A percentile compares a stretch with the other conserved stretches of the same genome.
phyloP scores from a whole-genome alignment of 2,888 invertebrate genomes.

The Oligia strigilis region DNA sequence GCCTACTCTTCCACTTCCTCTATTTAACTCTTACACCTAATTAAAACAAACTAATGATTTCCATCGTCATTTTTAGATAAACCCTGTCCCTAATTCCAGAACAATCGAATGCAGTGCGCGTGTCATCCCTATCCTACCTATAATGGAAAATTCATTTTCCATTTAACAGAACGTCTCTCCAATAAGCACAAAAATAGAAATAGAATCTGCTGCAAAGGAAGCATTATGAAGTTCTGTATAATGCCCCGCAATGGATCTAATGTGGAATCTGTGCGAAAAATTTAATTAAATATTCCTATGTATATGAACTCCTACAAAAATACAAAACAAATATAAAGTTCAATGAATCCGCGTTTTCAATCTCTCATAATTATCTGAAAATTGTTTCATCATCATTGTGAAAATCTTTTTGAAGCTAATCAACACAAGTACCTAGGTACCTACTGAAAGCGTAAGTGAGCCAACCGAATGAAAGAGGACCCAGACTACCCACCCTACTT shows the following conservation, averaged over 20 bases:
- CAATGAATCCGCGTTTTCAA: background rate
- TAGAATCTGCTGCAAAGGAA: background rate
- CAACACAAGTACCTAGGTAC: background rate
- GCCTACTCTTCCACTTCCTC: background rate
- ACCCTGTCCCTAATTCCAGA: background rate
- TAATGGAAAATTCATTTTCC: background rate
- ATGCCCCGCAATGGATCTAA: background rate
- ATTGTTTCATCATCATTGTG: too few species aligned
- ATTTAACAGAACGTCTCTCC: background rate
- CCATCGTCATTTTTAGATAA: background rate
- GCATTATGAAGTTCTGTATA: background rate
- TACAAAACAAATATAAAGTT: background rate
- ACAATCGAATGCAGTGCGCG: background rate
- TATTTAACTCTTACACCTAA: background rate
- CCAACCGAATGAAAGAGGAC: background rate
- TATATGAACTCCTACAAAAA: background rate
- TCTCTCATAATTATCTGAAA: background rate
- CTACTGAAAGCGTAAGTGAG: background rate
- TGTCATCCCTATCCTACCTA: background rate
- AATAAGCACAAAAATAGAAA: background rate
- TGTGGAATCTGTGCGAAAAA: background rate
- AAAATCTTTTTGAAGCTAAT: background rate
- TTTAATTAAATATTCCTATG: background rate
- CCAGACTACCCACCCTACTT: too few species aligned
- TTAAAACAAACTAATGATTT: too few species aligned